These are phyloP conservation scores for Ceyx cyanopectus DNA, from an alignment of 2,113 vertebrate genomes.

Conservation along the genomic window DNA sequence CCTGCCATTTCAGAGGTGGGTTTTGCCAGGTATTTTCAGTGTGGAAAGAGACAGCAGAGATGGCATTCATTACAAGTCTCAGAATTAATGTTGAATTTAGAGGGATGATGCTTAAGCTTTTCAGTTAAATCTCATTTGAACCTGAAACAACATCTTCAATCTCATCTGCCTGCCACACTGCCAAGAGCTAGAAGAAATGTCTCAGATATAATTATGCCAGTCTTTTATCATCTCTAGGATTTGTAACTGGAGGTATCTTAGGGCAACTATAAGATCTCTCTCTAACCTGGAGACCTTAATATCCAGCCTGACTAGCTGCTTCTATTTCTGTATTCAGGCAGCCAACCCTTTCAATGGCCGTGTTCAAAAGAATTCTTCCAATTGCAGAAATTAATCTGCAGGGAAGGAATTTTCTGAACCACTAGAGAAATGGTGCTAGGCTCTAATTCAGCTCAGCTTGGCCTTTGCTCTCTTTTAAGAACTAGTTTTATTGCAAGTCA, in stretches of 20 bases:
- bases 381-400: constrained; percentile 36
- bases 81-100: background rate
- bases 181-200: background rate
- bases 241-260: background rate
- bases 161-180: background rate
- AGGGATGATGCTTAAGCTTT: background rate
- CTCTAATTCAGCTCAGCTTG: constrained; percentile 44
- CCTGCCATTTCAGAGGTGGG: background rate
- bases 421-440: background rate
- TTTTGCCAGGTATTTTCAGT: background rate
- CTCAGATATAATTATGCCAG: background rate
- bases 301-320: background rate
- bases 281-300: constrained; percentile 22
- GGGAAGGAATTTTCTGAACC: constrained; percentile 23
- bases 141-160: background rate
- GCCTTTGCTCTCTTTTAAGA: constrained; percentile 44
- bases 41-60: background rate
- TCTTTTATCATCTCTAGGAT: constrained; percentile 1
- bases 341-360: background rate
- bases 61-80: background rate
- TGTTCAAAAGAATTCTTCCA: constrained; percentile 17
- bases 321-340: background rate
- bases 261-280: background rate
- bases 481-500: constrained; percentile 30
- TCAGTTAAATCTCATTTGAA: constrained; percentile 4